Percentiles rank a stretch among this genome's conserved stretches.
Conservation (phyloP, 1,140 invertebrate species). For the Littorina saxatilis region DNA sequence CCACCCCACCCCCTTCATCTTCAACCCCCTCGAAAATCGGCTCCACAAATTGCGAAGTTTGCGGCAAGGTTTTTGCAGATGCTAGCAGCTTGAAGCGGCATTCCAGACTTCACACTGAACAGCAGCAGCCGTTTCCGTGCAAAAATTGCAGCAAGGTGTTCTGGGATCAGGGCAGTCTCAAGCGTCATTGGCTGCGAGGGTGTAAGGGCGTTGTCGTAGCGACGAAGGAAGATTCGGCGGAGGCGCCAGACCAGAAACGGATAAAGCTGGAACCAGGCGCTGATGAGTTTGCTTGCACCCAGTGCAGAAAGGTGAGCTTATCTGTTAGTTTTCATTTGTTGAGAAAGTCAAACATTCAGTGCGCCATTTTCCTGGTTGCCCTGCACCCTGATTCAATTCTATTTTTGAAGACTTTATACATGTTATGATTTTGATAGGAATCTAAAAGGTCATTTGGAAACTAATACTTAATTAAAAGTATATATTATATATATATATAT, state of each 20-base stretch:
- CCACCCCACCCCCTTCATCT: not conserved
- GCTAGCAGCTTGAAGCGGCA: slow-evolving; percentile 35
- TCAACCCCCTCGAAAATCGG: not conserved
- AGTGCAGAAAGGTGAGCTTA: slow-evolving; percentile 26
- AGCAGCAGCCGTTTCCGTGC: slow-evolving; percentile 18
- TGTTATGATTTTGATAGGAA: too few species aligned
- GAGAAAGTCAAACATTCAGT: not conserved
- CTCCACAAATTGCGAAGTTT: slow-evolving; percentile 19
- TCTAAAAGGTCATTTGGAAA: too few species aligned
- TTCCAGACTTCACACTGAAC: slow-evolving; percentile 22
- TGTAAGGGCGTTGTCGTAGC: not conserved
- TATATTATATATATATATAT: too few species aligned
- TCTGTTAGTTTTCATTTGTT: not conserved
- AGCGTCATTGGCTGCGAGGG: slow-evolving; percentile 28
- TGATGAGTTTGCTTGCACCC: slow-evolving; percentile 17
- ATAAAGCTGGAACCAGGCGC: not conserved
- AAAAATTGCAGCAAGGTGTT: slow-evolving; percentile 26
- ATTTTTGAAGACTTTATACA: too few species aligned
- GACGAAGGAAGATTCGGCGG: not conserved
- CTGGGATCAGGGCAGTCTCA: slow-evolving; percentile 21
- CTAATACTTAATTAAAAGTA: too few species aligned
- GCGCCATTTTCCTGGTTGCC: not conserved
- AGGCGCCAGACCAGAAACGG: not conserved
- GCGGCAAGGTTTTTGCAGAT: slow-evolving; percentile 33
- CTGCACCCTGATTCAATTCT: too few species aligned